These are phyloP conservation scores for Lates japonicus DNA, from an alignment of 2,797 vertebrate genomes.

Conservation along the genomic window DNA sequence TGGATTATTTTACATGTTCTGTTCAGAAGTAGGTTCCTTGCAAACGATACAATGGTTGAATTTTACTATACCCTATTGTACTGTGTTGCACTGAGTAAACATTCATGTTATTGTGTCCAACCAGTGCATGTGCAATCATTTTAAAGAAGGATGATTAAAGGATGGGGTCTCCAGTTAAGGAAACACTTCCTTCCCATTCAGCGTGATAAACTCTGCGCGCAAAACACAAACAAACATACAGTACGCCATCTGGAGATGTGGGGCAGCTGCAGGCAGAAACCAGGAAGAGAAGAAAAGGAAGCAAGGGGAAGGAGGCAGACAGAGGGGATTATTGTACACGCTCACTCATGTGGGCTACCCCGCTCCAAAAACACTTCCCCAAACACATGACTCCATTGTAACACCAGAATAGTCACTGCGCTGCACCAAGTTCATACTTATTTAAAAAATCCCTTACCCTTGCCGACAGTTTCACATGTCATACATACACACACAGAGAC, in stretches of 20 bases:
- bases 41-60: neutral
- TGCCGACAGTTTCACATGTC: constrained; percentile 5
- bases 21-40: neutral
- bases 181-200: constrained; percentile 66
- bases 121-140: neutral
- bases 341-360: constrained; percentile 78
- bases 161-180: constrained; percentile 40
- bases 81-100: neutral
- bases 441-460: constrained; percentile 52
- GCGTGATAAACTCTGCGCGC: constrained; percentile 24
- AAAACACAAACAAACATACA: constrained; percentile 53
- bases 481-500: constrained; percentile 19
- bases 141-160: constrained; percentile 10
- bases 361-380: constrained; percentile 77
- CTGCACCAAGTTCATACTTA: constrained; percentile 61
- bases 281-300: constrained; percentile 79
- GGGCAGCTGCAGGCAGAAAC: constrained; percentile 77
- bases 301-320: constrained; percentile 74
- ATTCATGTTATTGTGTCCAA: neutral
- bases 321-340: constrained; percentile 84
- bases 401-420: constrained; percentile 68
- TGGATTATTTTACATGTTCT: no score
- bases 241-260: constrained; percentile 50
- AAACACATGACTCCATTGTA: constrained; percentile 83
- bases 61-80: no score